phyloP scores from a whole-genome alignment of 1,140 invertebrate genomes.

The Arion vulgaris region DNA sequence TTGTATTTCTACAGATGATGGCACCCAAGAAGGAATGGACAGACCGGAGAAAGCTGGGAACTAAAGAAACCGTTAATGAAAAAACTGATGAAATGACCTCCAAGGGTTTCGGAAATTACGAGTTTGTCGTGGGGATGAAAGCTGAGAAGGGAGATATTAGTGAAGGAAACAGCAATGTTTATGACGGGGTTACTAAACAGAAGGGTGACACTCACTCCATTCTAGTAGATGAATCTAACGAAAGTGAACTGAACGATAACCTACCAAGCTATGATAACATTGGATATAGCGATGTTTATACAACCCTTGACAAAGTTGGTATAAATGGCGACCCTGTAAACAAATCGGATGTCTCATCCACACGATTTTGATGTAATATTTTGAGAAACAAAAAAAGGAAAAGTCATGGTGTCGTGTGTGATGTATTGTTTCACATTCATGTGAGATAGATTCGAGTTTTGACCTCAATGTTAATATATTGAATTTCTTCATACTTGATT shows the following conservation, averaged over 20 bases:
- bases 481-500: no score
- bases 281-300: not conserved
- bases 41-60: not conserved
- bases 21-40: not conserved
- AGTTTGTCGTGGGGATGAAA: not conserved
- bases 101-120: not conserved
- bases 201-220: not conserved
- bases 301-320: not conserved
- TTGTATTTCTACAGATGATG: constrained; percentile 3
- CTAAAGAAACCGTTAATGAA: not conserved
- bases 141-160: not conserved
- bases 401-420: no score
- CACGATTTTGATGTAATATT: not conserved
- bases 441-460: no score
- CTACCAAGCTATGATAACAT: not conserved
- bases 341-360: not conserved
- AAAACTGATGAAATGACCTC: not conserved
- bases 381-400: no score
- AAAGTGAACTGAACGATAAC: not conserved
- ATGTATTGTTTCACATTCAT: no score
- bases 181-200: no score
- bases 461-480: no score
- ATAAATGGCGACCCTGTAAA: constrained; percentile 2
- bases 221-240: not conserved
- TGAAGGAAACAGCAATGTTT: not conserved